Base-by-base conservation (phyloP, 30 jellyfish, hydroid and myxozoan species). In the Pelagia noctiluca region DNA sequence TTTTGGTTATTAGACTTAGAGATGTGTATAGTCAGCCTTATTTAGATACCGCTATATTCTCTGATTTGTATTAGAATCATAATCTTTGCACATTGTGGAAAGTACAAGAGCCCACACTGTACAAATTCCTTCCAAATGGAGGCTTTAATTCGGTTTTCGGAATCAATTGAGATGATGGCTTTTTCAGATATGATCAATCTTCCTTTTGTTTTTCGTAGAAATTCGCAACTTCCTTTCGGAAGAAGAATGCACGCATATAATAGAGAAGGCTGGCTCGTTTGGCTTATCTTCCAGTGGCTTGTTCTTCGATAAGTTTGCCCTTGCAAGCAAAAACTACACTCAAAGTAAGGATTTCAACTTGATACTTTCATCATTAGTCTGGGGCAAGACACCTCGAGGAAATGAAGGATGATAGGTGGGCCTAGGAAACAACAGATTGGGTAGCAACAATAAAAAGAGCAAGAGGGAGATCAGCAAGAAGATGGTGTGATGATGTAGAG, bases 171-270 rank as follows among this genome's bases (percentile, higher is more conserved):
- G 19, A 57, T 0, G 7, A n/a, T 16, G 78, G 11, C 42, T 23
- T 73, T 38, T 35, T 10, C 10, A 35, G 5, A 2, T 10, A 31
- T 10, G 11, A 34, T 73, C 35, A 16, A 12, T 26, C 0, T 75
- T 77, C 37, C 35, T 13, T 35, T 1, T 35, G 0, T 82, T 35
- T 26, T 10, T 50, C 73, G 0, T 57, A 92, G 98, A 92, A 73
- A 92, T 92, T 48, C 96, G 90, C 35, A 85, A 92, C 38, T 86
- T 92, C 34, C 93, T 92, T 8, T 30, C 95, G 19, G 93, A 82
- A 11, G 96, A 86, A 35, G 98, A 92, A 37, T 86, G 97, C 47
- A 97, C 86, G 10, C 96, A 87, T 53, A 86, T 92, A 25, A 92
- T 81, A 0, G 89, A 62, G n/a, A 64, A 67, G 29, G 98, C 99